These are phyloP conservation scores for Tryphoninae sp. DNA, from an alignment of 2,888 invertebrate genomes.

Conservation along the genomic window DNA sequence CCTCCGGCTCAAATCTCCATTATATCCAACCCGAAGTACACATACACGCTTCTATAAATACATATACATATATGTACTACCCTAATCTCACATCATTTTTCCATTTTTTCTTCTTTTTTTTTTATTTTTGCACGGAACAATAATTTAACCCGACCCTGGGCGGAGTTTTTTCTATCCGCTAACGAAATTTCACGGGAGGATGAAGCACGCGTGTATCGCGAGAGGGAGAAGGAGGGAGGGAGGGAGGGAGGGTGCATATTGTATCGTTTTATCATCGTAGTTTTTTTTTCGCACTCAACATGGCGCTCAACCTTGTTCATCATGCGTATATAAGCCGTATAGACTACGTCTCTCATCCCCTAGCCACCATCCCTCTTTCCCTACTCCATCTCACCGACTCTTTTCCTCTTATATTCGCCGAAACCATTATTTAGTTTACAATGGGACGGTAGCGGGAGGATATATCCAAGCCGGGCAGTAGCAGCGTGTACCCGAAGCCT, in stretches of 20 bases:
- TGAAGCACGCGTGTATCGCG: background rate
- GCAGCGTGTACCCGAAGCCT: conserved; percentile 58
- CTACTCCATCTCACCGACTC: background rate
- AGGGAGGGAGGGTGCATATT: background rate
- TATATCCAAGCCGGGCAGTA: conserved; percentile 64
- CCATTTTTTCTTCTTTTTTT: background rate
- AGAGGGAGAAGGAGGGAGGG: background rate
- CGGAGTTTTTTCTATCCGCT: conserved; percentile 1
- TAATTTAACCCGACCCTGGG: background rate
- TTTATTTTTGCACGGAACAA: conserved; percentile 26
- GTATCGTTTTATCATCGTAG: background rate
- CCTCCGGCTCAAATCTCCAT: conserved; percentile 24
- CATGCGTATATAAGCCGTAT: background rate
- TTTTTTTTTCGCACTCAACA: background rate
- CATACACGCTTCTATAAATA: background rate
- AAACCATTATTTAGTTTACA: conserved; percentile 60
- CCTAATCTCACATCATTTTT: conserved; percentile 43
- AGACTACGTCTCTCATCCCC: background rate
- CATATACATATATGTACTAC: background rate
- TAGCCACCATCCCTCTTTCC: background rate
- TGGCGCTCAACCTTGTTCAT: conserved; percentile 15
- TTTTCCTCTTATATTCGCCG: conserved; percentile 36
- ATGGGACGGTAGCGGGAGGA: conserved; percentile 40
- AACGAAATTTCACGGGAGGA: conserved; percentile 8
- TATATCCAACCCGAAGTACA: conserved; percentile 15